Base-by-base conservation (phyloP, 2,797 vertebrate species). In the Rhabdophis nuchalis region DNA sequence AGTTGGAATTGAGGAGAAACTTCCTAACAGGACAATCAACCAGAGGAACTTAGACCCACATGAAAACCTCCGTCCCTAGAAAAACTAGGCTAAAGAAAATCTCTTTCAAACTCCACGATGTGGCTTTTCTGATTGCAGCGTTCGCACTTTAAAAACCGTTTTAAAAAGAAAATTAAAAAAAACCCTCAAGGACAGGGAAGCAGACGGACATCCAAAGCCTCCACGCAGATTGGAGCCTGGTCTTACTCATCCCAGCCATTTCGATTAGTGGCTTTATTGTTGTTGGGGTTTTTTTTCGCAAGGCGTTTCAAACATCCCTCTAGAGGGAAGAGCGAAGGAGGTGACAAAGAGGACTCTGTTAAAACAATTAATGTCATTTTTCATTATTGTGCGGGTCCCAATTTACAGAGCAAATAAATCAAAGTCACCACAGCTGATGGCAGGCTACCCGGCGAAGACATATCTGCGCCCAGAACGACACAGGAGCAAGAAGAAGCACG, bases 361-460 rank as follows among this genome's bases (percentile, higher is more conserved):
- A 98, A 91, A 98, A 99, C 98, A 98, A 99, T 98, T 98, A 98
- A 98, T 98, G 98, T 98, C 98, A 98, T 98, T 98, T 98, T 97
- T 97, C 97, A 98, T 98, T 98, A 99, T 98, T 98, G 98, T 97
- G 97, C 95, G 91, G 96, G 97, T 98, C 98, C 98, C 97, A 98
- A 98, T 98, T 98, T 99, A 98, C 98, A 98, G 97, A 98, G 98
- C 97, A 98, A 98, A 99, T 98, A 98, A 98, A 99, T 98, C 98
- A 98, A 98, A 98, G 98, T 98, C 98, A 97, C 96, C 93, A 96
- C 93, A 95, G 97, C 97, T 97, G 97, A 98, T 98, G 89, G 97
- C 95, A 94, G 93, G 93, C 94, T 94, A 94, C 96, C 93, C 94
- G 96, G 95, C 94, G 94, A 96, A 96, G 96, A 97, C 95, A 97